Percentiles rank a stretch among this genome's conserved stretches.
phyloP scores from a whole-genome alignment of 2,888 invertebrate species.

The Spodoptera exigua region DNA sequence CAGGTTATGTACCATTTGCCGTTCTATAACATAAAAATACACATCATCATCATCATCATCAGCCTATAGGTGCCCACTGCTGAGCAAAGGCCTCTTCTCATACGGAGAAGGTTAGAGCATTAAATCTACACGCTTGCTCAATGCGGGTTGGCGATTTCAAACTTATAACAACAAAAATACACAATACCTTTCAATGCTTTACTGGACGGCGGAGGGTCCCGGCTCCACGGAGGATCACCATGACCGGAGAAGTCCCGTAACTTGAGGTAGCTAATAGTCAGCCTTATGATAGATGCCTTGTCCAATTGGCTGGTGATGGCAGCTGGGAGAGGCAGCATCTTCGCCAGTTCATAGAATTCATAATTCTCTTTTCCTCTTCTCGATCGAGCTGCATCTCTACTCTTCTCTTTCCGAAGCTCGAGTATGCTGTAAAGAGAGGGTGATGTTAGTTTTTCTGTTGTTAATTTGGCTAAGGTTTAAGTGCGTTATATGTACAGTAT shows the following conservation, averaged over 20 bases:
- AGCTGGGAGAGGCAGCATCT: slow-evolving; percentile 96
- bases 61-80: too few relatives aligned
- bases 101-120: too few relatives aligned
- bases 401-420: slow-evolving; percentile 97
- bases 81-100: too few relatives aligned
- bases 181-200: slow-evolving; percentile 94
- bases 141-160: too few relatives aligned
- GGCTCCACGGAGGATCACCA: slow-evolving; percentile 98
- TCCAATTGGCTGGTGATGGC: slow-evolving; percentile 98
- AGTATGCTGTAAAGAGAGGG: slow-evolving; percentile 93
- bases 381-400: slow-evolving; percentile 97
- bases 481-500: background rate
- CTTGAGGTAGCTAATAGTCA: slow-evolving; percentile 98
- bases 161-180: too few relatives aligned
- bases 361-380: slow-evolving; percentile 98
- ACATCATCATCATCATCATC: too few relatives aligned
- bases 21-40: too few relatives aligned
- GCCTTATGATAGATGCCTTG: slow-evolving; percentile 98
- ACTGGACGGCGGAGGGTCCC: slow-evolving; percentile 93
- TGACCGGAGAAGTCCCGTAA: slow-evolving; percentile 98
- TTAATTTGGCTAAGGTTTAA: background rate
- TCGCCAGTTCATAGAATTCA: slow-evolving; percentile 98
- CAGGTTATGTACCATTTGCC: too few relatives aligned
- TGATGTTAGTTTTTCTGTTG: slow-evolving; percentile 58
- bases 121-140: too few relatives aligned